Evolutionary conservation across 2,113 vertebrate species (phyloP).

Genomic region (Buteo buteo): DNA sequence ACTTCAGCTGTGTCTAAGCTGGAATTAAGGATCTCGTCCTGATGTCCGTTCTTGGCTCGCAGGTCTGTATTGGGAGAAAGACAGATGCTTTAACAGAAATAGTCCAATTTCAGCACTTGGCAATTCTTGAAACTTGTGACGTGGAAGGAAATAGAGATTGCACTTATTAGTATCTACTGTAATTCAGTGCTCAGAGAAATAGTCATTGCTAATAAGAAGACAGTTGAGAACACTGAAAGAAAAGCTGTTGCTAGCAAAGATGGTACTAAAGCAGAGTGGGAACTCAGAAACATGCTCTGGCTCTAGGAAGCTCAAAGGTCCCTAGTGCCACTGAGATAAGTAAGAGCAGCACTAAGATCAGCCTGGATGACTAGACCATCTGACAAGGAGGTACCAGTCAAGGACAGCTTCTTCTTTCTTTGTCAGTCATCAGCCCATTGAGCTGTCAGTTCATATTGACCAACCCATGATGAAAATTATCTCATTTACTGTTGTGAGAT

Average conservation of each 20-base stretch:
- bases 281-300: not conserved
- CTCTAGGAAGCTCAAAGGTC: not conserved
- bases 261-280: not conserved
- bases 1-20: not conserved
- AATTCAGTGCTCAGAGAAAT: not conserved
- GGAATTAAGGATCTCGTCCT: not conserved
- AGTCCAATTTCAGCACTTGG: not conserved
- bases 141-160: not conserved
- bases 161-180: not conserved
- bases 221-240: not conserved
- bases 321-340: not conserved
- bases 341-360: not conserved
- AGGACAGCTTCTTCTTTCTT: not conserved
- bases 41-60: rapidly evolving
- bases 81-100: not conserved
- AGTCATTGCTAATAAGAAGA: not conserved
- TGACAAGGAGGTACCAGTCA: not conserved
- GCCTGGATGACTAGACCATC: not conserved
- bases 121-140: not conserved
- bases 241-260: not conserved
- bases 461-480: not conserved
- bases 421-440: not conserved
- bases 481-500: not conserved
- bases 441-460: not conserved
- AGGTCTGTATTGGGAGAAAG: not conserved